Conservation (phyloP, 2,888 invertebrate genomes). For the Leucoma salicis region DNA sequence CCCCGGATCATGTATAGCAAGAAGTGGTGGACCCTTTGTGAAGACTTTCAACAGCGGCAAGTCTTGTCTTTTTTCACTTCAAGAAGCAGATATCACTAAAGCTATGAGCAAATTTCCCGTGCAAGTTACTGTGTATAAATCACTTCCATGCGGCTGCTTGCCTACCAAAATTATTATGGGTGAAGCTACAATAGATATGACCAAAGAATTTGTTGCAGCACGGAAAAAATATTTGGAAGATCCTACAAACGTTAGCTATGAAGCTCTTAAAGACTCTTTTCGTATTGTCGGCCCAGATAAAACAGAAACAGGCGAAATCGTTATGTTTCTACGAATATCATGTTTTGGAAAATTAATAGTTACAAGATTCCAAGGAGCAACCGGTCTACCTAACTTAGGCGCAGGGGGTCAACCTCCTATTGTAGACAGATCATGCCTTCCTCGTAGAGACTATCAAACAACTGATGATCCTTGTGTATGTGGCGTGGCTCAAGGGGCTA, state of each 20-base stretch:
- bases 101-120: constrained; percentile 81
- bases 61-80: constrained; percentile 85
- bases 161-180: constrained; percentile 85
- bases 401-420: constrained; percentile 39
- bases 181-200: constrained; percentile 80
- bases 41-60: constrained; percentile 84
- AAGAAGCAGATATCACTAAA: constrained; percentile 74
- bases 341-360: constrained; percentile 85
- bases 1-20: constrained; percentile 57
- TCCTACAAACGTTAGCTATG: constrained; percentile 73
- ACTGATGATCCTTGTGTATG: constrained; percentile 63
- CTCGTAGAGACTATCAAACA: constrained; percentile 54
- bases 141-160: constrained; percentile 82
- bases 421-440: constrained; percentile 64
- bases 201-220: constrained; percentile 82
- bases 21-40: constrained; percentile 61
- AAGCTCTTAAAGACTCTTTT: constrained; percentile 84
- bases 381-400: constrained; percentile 50
- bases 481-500: constrained; percentile 45
- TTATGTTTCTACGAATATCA: constrained; percentile 84
- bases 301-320: constrained; percentile 79
- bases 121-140: constrained; percentile 80
- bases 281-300: constrained; percentile 75
- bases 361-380: constrained; percentile 83
- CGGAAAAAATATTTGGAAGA: constrained; percentile 72